Conservation (phyloP, 2,113 vertebrate species). For the Caranx ignobilis region DNA sequence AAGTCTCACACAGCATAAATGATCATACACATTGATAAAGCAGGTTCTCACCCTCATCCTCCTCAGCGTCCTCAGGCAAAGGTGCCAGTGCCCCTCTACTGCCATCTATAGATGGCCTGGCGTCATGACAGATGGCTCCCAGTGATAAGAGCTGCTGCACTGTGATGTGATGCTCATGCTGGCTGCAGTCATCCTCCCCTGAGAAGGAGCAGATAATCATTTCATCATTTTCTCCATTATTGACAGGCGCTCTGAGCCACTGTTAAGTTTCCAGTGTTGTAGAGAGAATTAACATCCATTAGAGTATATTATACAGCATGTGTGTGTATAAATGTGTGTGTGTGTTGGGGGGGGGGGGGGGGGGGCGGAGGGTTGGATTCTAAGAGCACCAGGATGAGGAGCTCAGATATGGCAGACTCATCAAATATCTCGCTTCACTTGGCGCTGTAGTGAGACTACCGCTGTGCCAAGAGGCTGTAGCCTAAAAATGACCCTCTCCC, state of each 20-base stretch:
- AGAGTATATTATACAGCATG: conserved; percentile 31
- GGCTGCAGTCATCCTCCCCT: conserved; percentile 37
- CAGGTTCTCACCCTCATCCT: not conserved
- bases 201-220: conserved; percentile 59
- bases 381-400: conserved; percentile 25
- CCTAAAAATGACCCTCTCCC: conserved; percentile 54
- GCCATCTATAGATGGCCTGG: conserved; percentile 60
- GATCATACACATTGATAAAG: conserved; percentile 15
- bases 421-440: conserved; percentile 45
- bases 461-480: conserved; percentile 32
- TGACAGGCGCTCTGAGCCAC: conserved; percentile 52
- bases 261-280: conserved; percentile 49
- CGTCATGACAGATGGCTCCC: conserved; percentile 20
- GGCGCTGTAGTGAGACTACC: conserved; percentile 7
- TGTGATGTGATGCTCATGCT: conserved; percentile 3
- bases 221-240: conserved; percentile 68
- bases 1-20: not conserved
- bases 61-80: not conserved
- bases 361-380: conserved; percentile 16
- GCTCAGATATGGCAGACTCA: conserved; percentile 51
- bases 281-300: conserved; percentile 62
- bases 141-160: conserved; percentile 9
- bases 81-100: conserved; percentile 58
- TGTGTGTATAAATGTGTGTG: not conserved
- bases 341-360: too few species aligned